A percentile compares a stretch with the other conserved stretches of the same genome.
These are phyloP conservation scores for Xyrauchen texanus DNA, from an alignment of 2,113 vertebrate genomes.

Conservation along the genomic window DNA sequence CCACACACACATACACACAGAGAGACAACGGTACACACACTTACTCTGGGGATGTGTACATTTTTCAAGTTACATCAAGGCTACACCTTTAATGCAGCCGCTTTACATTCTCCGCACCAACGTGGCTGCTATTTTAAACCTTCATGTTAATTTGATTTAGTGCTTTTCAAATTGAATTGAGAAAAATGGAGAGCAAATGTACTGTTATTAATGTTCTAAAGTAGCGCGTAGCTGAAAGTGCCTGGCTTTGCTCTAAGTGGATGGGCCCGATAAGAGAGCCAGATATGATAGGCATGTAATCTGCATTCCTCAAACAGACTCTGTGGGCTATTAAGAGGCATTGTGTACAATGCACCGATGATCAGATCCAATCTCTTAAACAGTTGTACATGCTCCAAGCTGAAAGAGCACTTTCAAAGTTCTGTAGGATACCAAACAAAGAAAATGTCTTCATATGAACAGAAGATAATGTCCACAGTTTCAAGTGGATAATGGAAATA, in stretches of 20 bases:
- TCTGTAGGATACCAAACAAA: conserved; percentile 12
- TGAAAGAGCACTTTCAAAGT: conserved; percentile 32
- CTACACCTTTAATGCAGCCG: conserved; percentile 69
- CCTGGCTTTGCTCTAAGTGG: conserved; percentile 63
- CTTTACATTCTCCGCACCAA: conserved; percentile 66
- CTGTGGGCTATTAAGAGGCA: conserved; percentile 73
- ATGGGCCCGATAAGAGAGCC: conserved; percentile 72
- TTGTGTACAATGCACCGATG: conserved; percentile 75
- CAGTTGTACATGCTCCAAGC: conserved; percentile 27
- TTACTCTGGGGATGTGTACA: conserved; percentile 13
- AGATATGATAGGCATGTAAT: conserved; percentile 75
- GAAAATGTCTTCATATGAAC: conserved; percentile 20
- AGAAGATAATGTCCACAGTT: background rate
- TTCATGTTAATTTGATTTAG: conserved; percentile 75
- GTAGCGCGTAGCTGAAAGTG: conserved; percentile 64
- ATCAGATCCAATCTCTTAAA: conserved; percentile 70
- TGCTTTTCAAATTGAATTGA: conserved; percentile 70
- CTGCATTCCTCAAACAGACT: conserved; percentile 74
- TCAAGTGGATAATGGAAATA: background rate
- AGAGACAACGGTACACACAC: too few species aligned
- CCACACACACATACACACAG: conserved; percentile 37
- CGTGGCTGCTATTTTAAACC: conserved; percentile 65
- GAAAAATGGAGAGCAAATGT: conserved; percentile 65
- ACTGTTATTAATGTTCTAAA: conserved; percentile 74
- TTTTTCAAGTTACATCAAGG: conserved; percentile 46